Evolutionary conservation across 2,113 vertebrate species (phyloP).

Genomic region (Nannobrachium achirus): DNA sequence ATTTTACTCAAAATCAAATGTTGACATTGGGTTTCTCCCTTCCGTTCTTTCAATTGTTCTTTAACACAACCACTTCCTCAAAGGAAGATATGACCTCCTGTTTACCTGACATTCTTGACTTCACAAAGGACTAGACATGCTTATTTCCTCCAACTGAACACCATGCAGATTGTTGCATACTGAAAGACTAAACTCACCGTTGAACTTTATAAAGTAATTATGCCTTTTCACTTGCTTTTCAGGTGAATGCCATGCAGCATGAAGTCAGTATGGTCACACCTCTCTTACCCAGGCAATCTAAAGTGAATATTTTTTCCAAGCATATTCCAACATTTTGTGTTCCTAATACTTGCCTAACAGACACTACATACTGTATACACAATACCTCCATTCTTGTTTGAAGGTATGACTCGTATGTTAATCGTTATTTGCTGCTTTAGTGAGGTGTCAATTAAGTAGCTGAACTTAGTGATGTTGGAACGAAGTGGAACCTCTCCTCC

Average conservation of each 20-base stretch:
- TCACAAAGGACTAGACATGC: slow-evolving; percentile 14
- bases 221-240: slow-evolving; percentile 19
- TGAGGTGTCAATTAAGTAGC: slow-evolving; percentile 7
- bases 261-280: slow-evolving; percentile 23
- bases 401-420: slow-evolving; percentile 14
- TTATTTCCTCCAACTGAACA: slow-evolving; percentile 24
- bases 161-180: not conserved
- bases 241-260: slow-evolving; percentile 58
- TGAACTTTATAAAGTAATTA: slow-evolving; percentile 12
- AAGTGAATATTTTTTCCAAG: slow-evolving; percentile 20
- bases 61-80: slow-evolving; percentile 68
- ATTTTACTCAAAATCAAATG: slow-evolving; percentile 17
- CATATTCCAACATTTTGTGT: not conserved
- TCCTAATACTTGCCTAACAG: not conserved
- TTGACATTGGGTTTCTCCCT: slow-evolving; percentile 67
- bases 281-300: slow-evolving; percentile 14
- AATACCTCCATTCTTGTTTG: slow-evolving; percentile 39
- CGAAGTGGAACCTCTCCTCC: not conserved
- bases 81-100: slow-evolving; percentile 57
- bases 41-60: slow-evolving; percentile 76
- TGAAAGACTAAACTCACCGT: not conserved
- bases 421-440: slow-evolving; percentile 22
- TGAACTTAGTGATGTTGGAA: not conserved
- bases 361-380: slow-evolving; percentile 13
- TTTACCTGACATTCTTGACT: slow-evolving; percentile 66